phyloP scores from a whole-genome alignment of 2,113 vertebrate species.

The Lagopus muta region DNA sequence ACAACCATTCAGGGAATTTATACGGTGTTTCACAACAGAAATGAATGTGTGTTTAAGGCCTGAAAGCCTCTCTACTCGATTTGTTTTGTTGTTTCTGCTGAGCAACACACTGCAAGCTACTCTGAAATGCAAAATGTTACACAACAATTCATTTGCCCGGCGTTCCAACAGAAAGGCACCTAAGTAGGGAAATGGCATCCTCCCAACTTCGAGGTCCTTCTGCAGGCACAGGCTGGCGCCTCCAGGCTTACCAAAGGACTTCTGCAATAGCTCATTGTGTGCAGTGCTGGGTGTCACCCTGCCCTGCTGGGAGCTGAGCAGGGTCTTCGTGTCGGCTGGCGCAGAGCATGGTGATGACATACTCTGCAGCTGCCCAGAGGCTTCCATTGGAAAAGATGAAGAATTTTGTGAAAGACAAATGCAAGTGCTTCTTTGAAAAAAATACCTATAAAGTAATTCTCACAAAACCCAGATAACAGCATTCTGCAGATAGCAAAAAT shows the following conservation, averaged over 20 bases:
- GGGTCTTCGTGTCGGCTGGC: fast-evolving
- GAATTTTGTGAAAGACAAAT: neutral
- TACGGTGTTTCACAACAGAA: neutral
- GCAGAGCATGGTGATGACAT: neutral
- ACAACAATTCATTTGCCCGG: neutral
- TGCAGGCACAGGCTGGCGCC: neutral
- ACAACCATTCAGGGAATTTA: neutral
- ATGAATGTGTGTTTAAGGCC: fast-evolving
- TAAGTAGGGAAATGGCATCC: neutral
- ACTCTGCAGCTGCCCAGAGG: neutral
- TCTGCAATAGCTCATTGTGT: neutral
- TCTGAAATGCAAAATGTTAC: neutral
- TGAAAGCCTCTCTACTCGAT: neutral
- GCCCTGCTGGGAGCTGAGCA: neutral
- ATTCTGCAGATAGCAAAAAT: neutral
- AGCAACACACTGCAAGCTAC: fast-evolving
- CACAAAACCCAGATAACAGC: neutral
- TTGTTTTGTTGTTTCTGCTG: neutral
- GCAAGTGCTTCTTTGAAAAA: neutral
- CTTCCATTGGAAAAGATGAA: neutral
- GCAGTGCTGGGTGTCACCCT: fast-evolving
- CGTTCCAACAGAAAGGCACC: neutral
- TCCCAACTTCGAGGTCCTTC: neutral
- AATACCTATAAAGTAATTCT: neutral
- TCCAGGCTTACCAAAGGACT: neutral